Conservation (phyloP, 2,113 vertebrate species). For the Papio anubis region DNA sequence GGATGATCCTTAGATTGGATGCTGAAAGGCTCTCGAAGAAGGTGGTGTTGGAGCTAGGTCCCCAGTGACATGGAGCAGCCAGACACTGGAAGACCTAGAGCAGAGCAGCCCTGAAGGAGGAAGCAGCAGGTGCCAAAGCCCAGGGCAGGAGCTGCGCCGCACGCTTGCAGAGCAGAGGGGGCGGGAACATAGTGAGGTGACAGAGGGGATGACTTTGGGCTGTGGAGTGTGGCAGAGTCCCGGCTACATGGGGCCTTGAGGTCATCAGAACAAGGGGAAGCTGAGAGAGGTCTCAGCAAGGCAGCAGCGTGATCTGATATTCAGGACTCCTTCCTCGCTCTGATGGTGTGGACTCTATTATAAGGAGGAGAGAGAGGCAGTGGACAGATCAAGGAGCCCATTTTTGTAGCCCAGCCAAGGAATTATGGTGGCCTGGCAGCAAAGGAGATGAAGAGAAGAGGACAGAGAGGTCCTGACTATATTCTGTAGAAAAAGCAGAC, state of each 20-base stretch:
- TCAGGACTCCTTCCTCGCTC: no score
- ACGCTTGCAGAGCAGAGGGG: accelerated
- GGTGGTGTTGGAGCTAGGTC: neutral
- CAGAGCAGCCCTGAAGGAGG: neutral
- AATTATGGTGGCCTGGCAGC: neutral
- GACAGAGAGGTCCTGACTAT: neutral
- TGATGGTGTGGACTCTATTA: accelerated
- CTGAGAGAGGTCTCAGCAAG: neutral
- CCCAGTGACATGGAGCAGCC: accelerated
- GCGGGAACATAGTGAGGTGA: neutral
- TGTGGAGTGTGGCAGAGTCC: neutral
- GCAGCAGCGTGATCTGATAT: neutral
- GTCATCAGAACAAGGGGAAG: neutral
- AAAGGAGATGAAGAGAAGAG: no score
- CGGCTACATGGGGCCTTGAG: neutral
- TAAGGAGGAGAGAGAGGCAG: neutral
- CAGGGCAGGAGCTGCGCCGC: accelerated
- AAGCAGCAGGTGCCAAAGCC: no score
- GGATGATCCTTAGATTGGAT: neutral
- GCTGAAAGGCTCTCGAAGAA: neutral
- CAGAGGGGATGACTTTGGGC: no score
- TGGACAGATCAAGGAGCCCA: neutral
- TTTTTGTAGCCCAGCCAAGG: neutral
- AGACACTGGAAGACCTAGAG: neutral
- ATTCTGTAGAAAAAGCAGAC: neutral